Evolutionary conservation across 2,113 vertebrate species (phyloP).

Genomic region (Clarias gariepinus): DNA sequence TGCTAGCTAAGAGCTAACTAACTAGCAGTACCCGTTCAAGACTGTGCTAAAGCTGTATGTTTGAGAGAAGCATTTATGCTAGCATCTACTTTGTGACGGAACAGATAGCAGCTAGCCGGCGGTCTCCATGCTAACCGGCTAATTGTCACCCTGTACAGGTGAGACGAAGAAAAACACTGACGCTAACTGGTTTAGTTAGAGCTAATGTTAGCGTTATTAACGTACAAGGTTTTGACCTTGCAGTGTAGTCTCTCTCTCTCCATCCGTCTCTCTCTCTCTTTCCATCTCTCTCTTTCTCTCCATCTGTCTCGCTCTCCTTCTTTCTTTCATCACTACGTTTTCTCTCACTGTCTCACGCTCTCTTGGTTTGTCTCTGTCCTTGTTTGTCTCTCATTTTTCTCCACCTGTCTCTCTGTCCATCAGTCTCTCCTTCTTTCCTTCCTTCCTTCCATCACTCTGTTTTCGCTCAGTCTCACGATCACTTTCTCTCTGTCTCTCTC

Average conservation of each 20-base stretch:
- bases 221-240: neutral
- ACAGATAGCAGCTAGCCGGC: neutral
- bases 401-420: neutral
- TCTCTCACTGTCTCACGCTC: neutral
- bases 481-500: neutral
- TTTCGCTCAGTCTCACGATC: too few species aligned
- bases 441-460: too few species aligned
- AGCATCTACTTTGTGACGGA: neutral
- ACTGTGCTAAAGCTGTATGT: neutral
- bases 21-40: neutral
- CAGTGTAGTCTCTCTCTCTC: neutral
- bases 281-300: constrained; percentile 33
- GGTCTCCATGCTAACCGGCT: neutral
- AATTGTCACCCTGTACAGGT: neutral
- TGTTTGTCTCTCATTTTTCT: neutral
- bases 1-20: neutral
- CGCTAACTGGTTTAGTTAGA: neutral
- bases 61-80: neutral
- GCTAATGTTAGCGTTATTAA: neutral
- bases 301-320: neutral
- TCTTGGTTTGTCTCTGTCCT: neutral
- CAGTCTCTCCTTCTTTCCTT: neutral
- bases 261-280: constrained; percentile 9
- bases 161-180: neutral
- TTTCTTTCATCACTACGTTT: too few species aligned